A percentile compares a stretch with the other conserved stretches of the same genome.
Conservation (phyloP, 1,140 invertebrate species). For the Scaptomyza hsui region DNA sequence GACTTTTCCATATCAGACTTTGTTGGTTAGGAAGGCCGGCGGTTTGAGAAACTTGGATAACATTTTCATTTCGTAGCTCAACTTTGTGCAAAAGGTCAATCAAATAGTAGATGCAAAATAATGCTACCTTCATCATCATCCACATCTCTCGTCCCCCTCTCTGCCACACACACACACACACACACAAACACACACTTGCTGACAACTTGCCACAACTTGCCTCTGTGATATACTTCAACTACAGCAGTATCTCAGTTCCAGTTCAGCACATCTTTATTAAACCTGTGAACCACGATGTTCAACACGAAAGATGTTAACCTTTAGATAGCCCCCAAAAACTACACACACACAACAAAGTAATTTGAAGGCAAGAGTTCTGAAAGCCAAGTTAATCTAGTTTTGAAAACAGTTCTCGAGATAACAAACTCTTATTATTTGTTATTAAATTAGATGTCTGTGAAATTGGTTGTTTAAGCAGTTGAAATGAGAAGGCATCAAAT, state of each 20-base stretch:
- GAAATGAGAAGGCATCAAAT: too few relatives aligned
- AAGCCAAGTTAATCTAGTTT: neutral
- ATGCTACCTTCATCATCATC: constrained; percentile 42
- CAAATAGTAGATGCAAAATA: constrained; percentile 37
- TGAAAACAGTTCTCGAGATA: neutral
- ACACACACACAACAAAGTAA: neutral
- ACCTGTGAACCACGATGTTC: neutral
- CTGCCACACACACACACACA: constrained; percentile 10
- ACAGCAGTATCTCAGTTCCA: neutral
- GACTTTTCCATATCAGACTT: constrained; percentile 16
- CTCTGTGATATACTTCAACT: neutral
- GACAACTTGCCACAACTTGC: constrained; percentile 11
- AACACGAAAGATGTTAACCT: neutral
- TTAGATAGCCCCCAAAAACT: neutral
- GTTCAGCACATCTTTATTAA: constrained; percentile 4
- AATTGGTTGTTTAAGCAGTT: too few relatives aligned
- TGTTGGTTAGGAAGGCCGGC: constrained; percentile 6
- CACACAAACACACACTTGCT: neutral
- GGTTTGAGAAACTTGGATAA: constrained; percentile 9
- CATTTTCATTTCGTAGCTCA: constrained; percentile 21
- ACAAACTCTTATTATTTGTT: neutral
- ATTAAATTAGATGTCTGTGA: neutral
- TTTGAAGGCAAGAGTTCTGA: neutral
- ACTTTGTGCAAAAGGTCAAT: constrained; percentile 37
- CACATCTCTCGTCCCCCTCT: too few relatives aligned